Percentiles rank a stretch among this genome's conserved stretches.
Conservation (phyloP, 1,140 invertebrate species). For the Pararge aegeria region DNA sequence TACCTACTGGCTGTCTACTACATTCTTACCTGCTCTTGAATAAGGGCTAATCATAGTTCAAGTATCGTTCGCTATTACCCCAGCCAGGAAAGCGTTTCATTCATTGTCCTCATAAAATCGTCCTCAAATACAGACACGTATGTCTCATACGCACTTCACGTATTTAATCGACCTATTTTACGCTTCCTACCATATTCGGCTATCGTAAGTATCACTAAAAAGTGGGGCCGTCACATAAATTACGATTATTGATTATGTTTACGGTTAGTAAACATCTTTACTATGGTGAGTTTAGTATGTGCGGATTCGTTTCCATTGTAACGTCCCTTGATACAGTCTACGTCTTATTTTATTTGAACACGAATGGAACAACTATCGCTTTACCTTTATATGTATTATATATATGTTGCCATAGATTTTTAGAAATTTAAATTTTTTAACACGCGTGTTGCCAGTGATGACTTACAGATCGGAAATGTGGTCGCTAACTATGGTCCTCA, state of each 20-base stretch:
- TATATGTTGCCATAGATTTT: too few species aligned
- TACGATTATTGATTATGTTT: slow-evolving; percentile 71
- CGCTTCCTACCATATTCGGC: slow-evolving; percentile 44
- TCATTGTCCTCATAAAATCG: neutral
- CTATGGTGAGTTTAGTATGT: slow-evolving; percentile 42
- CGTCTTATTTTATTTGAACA: neutral
- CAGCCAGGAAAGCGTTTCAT: neutral
- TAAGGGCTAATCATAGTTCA: too few species aligned
- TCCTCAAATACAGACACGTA: neutral
- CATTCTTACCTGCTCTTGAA: too few species aligned
- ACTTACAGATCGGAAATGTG: too few species aligned
- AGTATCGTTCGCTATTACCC: neutral
- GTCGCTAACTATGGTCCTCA: too few species aligned
- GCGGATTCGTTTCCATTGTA: slow-evolving; percentile 46
- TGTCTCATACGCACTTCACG: slow-evolving; percentile 12
- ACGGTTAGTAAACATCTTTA: slow-evolving; percentile 68
- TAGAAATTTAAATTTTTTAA: too few species aligned
- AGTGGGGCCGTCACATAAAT: slow-evolving; percentile 55
- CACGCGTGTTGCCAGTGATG: too few species aligned
- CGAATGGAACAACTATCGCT: too few species aligned
- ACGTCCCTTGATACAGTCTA: neutral
- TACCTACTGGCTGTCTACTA: too few species aligned
- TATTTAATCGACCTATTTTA: slow-evolving; percentile 41
- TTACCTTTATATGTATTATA: too few species aligned
- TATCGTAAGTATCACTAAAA: slow-evolving; percentile 53